These are phyloP conservation scores for Pristionchus mayeri DNA, from an alignment of 2,888 invertebrate genomes.

Conservation along the genomic window DNA sequence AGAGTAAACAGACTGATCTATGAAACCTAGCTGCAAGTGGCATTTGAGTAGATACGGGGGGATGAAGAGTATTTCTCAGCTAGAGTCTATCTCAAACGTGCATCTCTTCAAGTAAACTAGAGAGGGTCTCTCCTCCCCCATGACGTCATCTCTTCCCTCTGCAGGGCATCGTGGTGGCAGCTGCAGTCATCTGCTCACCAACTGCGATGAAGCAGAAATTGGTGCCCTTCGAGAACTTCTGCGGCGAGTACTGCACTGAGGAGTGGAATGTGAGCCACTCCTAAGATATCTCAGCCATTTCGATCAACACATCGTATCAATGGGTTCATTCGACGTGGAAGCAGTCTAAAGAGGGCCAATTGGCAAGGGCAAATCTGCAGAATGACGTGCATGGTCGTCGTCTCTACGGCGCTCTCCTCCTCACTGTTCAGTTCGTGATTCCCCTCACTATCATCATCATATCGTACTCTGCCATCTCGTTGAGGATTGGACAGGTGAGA, in stretches of 20 bases:
- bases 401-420: conserved; percentile 69
- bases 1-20: background rate
- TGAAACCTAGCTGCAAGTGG: background rate
- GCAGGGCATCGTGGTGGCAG: conserved; percentile 67
- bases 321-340: no score
- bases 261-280: conserved; percentile 55
- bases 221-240: conserved; percentile 67
- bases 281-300: no score
- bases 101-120: background rate
- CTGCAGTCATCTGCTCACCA: conserved; percentile 66
- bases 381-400: conserved; percentile 52
- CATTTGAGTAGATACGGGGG: background rate
- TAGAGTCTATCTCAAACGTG: conserved; percentile 1
- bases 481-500: conserved; percentile 69
- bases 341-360: no score
- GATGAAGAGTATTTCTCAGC: background rate
- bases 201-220: conserved; percentile 71
- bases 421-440: conserved; percentile 72
- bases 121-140: no score
- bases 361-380: no score
- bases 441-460: conserved; percentile 73
- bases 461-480: conserved; percentile 73
- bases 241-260: conserved; percentile 70
- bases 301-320: no score
- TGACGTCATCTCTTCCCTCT: no score